Base-by-base conservation (phyloP, 2,797 vertebrate genomes). In the Onychomys torridus region DNA sequence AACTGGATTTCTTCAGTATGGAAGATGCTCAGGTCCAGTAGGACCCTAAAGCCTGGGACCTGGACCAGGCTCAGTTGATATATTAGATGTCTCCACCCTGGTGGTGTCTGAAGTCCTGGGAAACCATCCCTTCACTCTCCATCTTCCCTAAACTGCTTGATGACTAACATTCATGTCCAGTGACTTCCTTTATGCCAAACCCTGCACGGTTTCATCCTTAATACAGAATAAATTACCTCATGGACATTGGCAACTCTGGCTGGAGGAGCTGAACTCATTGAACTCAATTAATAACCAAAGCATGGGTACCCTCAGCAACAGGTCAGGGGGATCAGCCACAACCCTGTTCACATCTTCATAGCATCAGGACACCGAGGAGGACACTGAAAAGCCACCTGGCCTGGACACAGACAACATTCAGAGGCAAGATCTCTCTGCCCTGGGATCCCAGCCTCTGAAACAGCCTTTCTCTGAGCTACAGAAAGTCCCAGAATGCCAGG, bases 181-280 rank as follows among this genome's bases (percentile, higher is more conserved):
- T 82, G 2, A 84, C 16, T 82, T 92, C 27, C 77, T 93, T 93
- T 57, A 75, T 46, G 46, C 27, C 59, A 96, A 90, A 84, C 13
- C 25, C 89, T 90, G 43, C 77, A 79, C 85, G 86, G 10, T 16
- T 65, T 77, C 55, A 7, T 13, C 61, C 37, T 92, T 93, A 61
- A 67, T 55, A 55, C 89, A 93, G 9, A 43, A 32, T 32, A 67
- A 93, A 0, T 82, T 59, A 52, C 34, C 69, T 73, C 69, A 87
- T 6, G 37, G 82, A 86, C 6, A 65, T 17, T 27, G 17, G 0
- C 4, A 8, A 71, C 84, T 77, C 88, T 63, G 40, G 83, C 37
- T 37, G 61, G 2, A 81, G 55, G n/a, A 73, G 6, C 40, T 77
- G 19, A 92, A 37, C 1, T 92, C 25, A 57, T 0, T 65, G 84